These are phyloP conservation scores for Lumbricus terrestris DNA, from an alignment of 2,888 invertebrate species.

Conservation along the genomic window DNA sequence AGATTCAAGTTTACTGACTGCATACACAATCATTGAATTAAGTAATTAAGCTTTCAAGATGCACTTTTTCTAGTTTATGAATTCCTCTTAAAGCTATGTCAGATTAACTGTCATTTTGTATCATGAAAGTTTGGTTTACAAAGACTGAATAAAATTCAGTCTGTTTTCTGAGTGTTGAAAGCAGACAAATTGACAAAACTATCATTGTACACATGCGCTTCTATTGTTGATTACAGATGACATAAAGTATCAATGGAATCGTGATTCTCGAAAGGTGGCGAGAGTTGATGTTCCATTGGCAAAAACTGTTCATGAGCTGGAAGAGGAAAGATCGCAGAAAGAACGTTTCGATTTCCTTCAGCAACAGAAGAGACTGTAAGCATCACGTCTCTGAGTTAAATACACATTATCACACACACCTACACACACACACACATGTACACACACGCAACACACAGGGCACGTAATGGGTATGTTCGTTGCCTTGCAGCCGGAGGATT, in stretches of 20 bases:
- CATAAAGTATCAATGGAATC: constrained; percentile 22
- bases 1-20: no score
- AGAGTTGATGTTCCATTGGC: constrained; percentile 22
- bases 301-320: neutral
- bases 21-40: no score
- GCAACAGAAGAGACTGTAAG: constrained; percentile 18
- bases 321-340: constrained; percentile 17
- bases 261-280: neutral
- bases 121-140: no score
- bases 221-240: constrained; percentile 6
- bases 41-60: no score
- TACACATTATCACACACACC: neutral
- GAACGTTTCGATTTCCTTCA: constrained; percentile 14
- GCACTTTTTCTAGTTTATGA: no score
- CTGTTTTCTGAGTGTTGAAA: neutral
- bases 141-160: neutral
- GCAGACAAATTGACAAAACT: neutral
- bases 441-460: no score
- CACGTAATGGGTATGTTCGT: no score
- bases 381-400: neutral
- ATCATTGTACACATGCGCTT: neutral
- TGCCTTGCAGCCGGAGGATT: no score
- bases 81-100: neutral
- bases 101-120: no score
- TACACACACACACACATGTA: neutral